phyloP scores from a whole-genome alignment of 2,797 vertebrate genomes.

The Helicolenus hilgendorfi region DNA sequence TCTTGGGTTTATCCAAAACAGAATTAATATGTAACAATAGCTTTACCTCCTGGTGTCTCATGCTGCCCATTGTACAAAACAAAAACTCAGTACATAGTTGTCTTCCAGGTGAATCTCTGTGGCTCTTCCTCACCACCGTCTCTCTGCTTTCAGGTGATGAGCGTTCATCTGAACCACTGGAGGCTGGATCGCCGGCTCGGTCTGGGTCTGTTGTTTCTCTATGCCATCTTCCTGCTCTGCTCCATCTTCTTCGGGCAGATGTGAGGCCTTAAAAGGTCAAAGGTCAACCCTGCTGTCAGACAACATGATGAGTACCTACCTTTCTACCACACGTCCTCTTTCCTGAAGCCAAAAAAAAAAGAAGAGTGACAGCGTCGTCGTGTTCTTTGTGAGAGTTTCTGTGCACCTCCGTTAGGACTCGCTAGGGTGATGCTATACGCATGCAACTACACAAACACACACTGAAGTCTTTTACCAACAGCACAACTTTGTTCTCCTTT shows the following conservation, averaged over 20 bases:
- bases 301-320: conserved; percentile 31
- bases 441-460: conserved; percentile 34
- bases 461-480: conserved; percentile 12
- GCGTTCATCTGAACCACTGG: conserved; percentile 91
- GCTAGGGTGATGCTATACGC: conserved; percentile 25
- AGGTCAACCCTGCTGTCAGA: conserved; percentile 29
- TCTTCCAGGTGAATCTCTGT: neutral
- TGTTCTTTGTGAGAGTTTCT: conserved; percentile 38
- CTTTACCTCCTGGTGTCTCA: neutral
- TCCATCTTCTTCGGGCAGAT: conserved; percentile 91
- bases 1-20: neutral
- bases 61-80: neutral
- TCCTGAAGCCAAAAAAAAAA: conserved; percentile 60
- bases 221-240: conserved; percentile 90
- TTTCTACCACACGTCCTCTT: conserved; percentile 25
- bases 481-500: conserved; percentile 8
- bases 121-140: neutral
- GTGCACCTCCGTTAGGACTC: conserved; percentile 44
- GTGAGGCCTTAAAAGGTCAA: conserved; percentile 71
- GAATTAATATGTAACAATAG: neutral
- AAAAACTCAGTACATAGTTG: neutral
- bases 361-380: conserved; percentile 5
- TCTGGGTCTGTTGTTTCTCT: conserved; percentile 88
- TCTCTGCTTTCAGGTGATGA: conserved; percentile 79
- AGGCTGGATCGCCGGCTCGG: conserved; percentile 90